Percentiles rank a stretch among this genome's conserved stretches.
These are phyloP conservation scores for Lordiphosa collinella DNA, from an alignment of 1,140 invertebrate genomes.

Conservation along the genomic window DNA sequence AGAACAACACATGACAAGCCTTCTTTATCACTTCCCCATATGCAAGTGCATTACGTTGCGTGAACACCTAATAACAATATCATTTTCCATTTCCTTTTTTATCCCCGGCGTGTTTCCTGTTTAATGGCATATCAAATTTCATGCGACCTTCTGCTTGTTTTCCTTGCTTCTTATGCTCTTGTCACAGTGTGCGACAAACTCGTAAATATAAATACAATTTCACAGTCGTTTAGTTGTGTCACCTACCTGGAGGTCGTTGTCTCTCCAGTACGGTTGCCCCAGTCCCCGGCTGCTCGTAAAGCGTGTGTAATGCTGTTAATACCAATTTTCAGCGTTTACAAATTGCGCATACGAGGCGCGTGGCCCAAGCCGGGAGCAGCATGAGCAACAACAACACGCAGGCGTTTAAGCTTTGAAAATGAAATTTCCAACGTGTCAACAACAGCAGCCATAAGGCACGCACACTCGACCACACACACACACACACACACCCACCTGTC, in stretches of 20 bases:
- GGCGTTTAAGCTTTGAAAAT: constrained; percentile 57
- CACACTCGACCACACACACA: constrained; percentile 3
- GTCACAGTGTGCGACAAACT: constrained; percentile 7
- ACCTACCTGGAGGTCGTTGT: constrained; percentile 36
- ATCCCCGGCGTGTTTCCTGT: constrained; percentile 3
- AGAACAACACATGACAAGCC: too few relatives aligned
- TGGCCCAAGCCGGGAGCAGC: constrained; percentile 24
- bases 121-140: constrained; percentile 29
- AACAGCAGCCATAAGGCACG: constrained; percentile 37
- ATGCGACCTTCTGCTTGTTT: not conserved
- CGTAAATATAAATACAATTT: constrained; percentile 30
- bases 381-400: constrained; percentile 21
- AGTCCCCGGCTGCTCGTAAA: constrained; percentile 56
- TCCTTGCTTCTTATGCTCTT: not conserved
- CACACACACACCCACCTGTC: constrained; percentile 6
- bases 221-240: constrained; percentile 43
- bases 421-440: constrained; percentile 69
- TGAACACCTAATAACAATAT: constrained; percentile 6
- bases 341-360: constrained; percentile 68
- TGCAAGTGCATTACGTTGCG: too few relatives aligned
- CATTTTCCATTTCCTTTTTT: constrained; percentile 15
- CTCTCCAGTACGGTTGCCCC: constrained; percentile 17
- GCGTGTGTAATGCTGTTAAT: constrained; percentile 71
- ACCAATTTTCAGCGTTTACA: constrained; percentile 71
- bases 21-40: not conserved